These are phyloP conservation scores for Rutpela maculata DNA, from an alignment of 2,888 invertebrate species.

Conservation along the genomic window DNA sequence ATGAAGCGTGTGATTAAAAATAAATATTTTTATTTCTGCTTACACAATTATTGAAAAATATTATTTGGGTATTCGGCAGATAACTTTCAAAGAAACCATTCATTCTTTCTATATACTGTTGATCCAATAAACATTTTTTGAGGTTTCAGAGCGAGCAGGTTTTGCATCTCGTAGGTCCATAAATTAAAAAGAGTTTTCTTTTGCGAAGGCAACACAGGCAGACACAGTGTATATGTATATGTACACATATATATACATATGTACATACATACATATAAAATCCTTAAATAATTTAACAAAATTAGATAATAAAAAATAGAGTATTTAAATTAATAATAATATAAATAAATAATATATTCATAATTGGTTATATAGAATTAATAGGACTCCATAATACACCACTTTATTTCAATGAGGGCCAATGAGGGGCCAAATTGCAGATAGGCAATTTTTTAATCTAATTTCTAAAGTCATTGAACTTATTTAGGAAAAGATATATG, in stretches of 20 bases:
- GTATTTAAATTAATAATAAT: slow-evolving; percentile 47
- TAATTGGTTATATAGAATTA: slow-evolving; percentile 34
- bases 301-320: slow-evolving; percentile 54
- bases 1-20: too few species aligned
- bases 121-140: too few species aligned
- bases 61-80: too few species aligned
- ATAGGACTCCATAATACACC: slow-evolving; percentile 39
- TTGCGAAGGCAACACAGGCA: background rate
- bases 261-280: slow-evolving; percentile 46
- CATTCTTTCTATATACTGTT: too few species aligned
- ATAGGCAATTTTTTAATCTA: background rate
- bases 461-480: slow-evolving; percentile 4
- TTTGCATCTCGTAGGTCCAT: background rate
- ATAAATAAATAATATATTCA: slow-evolving; percentile 48
- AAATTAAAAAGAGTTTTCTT: background rate
- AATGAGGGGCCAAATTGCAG: background rate
- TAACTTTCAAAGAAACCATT: too few species aligned
- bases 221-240: background rate
- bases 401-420: background rate
- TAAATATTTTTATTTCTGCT: too few species aligned
- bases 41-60: too few species aligned
- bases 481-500: background rate
- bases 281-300: slow-evolving; percentile 29
- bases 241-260: slow-evolving; percentile 36
- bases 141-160: too few species aligned